Evolutionary conservation across 2,888 invertebrate genomes (phyloP).

Genomic region (Diaperis boleti): DNA sequence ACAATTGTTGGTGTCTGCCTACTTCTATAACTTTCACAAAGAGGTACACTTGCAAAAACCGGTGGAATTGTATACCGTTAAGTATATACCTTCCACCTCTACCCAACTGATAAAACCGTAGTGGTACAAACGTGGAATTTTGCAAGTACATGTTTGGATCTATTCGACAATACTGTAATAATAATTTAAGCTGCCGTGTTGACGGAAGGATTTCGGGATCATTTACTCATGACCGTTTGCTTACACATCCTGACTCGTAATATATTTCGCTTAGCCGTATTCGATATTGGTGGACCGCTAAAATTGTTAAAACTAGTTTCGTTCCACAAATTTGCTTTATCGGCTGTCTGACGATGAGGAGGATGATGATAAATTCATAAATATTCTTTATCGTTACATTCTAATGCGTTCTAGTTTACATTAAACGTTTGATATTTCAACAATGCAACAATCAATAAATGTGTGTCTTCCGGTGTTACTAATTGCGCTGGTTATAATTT

Average conservation of each 20-base stretch:
- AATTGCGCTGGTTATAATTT: neutral
- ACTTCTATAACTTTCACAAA: slow-evolving; percentile 12
- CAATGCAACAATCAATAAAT: slow-evolving; percentile 11
- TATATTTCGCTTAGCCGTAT: too few relatives aligned
- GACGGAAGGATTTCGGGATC: neutral
- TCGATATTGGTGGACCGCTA: too few relatives aligned
- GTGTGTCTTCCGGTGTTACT: slow-evolving; percentile 9
- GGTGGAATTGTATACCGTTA: slow-evolving; percentile 12
- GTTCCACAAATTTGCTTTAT: slow-evolving; percentile 3
- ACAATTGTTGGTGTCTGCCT: neutral
- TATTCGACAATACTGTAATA: neutral
- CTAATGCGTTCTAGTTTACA: slow-evolving; percentile 1
- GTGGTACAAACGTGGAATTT: slow-evolving; percentile 12
- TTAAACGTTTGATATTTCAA: neutral
- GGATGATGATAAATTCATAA: too few relatives aligned
- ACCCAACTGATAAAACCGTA: slow-evolving; percentile 19
- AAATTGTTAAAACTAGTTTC: too few relatives aligned
- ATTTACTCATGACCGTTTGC: too few relatives aligned
- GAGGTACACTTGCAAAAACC: slow-evolving; percentile 9
- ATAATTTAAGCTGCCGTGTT: slow-evolving; percentile 11
- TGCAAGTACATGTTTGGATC: slow-evolving; percentile 10
- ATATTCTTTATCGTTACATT: slow-evolving; percentile 21
- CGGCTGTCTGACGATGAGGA: neutral
- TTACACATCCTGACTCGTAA: too few relatives aligned
- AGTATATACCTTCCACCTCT: slow-evolving; percentile 31